Evolutionary conservation across 2,797 vertebrate genomes (phyloP).

Genomic region (Peromyscus aztecus): DNA sequence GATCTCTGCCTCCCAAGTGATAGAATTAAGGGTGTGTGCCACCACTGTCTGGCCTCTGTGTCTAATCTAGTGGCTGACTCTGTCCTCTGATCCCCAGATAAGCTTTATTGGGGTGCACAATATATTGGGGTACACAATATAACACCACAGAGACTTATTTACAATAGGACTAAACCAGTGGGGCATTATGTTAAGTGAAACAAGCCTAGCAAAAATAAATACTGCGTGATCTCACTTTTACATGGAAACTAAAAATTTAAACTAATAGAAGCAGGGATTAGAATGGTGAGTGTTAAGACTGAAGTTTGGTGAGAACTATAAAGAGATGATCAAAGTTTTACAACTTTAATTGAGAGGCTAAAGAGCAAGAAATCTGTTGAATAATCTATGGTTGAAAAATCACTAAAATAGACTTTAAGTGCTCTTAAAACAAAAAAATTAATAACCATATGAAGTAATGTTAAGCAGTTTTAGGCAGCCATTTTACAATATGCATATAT

Average conservation of each 20-base stretch:
- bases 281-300: background rate
- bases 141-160: background rate
- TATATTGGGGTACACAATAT: too few species aligned
- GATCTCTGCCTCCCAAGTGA: too few species aligned
- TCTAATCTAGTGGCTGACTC: too few species aligned
- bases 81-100: too few species aligned
- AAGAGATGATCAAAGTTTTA: background rate
- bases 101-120: too few species aligned
- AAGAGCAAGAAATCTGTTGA: background rate
- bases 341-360: background rate
- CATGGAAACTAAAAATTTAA: background rate
- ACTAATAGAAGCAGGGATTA: background rate
- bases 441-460: background rate
- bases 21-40: too few species aligned
- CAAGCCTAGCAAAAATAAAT: background rate
- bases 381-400: background rate
- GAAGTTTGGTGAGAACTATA: background rate
- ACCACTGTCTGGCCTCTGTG: too few species aligned
- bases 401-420: background rate
- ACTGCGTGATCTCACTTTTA: background rate
- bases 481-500: background rate
- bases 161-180: background rate
- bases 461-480: background rate
- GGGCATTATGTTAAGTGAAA: background rate
- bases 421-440: background rate